Base-by-base conservation (phyloP, 2,113 vertebrate genomes). In the Sylvia atricapilla region DNA sequence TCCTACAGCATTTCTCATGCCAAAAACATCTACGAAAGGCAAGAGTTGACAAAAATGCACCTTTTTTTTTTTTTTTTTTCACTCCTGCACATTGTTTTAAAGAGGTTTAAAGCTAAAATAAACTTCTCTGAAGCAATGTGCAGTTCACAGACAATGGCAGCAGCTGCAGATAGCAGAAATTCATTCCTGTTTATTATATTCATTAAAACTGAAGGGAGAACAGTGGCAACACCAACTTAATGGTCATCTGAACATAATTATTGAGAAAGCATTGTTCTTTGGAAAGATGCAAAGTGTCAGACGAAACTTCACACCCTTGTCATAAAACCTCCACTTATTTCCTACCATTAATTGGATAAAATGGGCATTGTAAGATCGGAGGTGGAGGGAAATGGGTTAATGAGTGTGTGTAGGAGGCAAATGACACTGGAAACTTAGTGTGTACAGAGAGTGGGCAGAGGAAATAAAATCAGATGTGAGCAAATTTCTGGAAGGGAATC, bases 401-500 rank as follows among this genome's bases (percentile, higher is more conserved):
- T 89, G 91, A 84, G 84, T 4, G 13, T 84, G 90, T 92, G 93
- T 93, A 93, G 97, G 97, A 95, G 95, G 96, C 94, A 95, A 96
- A 95, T n/a, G 96, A 96, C 97, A 95, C 93, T 97, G 97, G 97
- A 97, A 98, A 96, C 96, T 97, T 85, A 15, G 97, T 98, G 97
- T 95, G 95, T 97, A 89, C 96, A 79, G 92, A 84, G 96, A 97
- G 97, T 98, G 98, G 97, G 98, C 95, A 96, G 96, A 96, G 91
- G 95, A 97, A 90, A 97, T 96, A 97, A 97, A 95, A 98, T 98
- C 97, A 96, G 88, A 98, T 95, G 96, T 90, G 95, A 97, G 96
- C 91, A 94, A 79, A 80, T 94, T 94, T 82, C 73, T 95, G 93
- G 96, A 95, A 97, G 93, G 87, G 96, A 97, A 97, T 84, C 8